phyloP scores from a whole-genome alignment of 2,113 vertebrate genomes.

The Rhea americana region DNA sequence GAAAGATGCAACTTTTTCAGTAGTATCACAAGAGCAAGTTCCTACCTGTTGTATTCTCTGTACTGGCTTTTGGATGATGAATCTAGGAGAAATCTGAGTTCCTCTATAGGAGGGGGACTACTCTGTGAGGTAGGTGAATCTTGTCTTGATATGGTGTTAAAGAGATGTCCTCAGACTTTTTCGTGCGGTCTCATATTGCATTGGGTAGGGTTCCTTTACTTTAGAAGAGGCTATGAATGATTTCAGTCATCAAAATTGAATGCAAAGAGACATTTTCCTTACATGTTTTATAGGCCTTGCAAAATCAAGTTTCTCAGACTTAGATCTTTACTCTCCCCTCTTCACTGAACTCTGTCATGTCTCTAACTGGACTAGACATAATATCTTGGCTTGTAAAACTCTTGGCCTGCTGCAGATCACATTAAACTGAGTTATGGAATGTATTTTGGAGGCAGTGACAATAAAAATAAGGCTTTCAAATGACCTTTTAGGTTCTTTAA shows the following conservation, averaged over 20 bases:
- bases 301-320: conserved; percentile 40
- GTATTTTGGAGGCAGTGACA: conserved; percentile 69
- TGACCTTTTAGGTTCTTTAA: conserved; percentile 67
- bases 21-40: neutral
- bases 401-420: conserved; percentile 59
- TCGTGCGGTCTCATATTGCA: neutral
- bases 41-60: neutral
- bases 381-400: conserved; percentile 65
- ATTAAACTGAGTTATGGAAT: conserved; percentile 73
- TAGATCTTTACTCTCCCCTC: neutral
- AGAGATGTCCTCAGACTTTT: neutral
- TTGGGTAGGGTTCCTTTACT: neutral
- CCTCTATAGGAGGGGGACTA: neutral
- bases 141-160: neutral
- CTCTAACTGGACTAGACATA: conserved; percentile 66
- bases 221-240: neutral
- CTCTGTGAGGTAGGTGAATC: neutral
- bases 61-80: neutral
- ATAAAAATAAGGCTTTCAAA: conserved; percentile 74
- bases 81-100: neutral
- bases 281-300: neutral
- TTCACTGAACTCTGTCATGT: conserved; percentile 31
- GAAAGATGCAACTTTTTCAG: neutral
- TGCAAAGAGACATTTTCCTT: conserved; percentile 1
- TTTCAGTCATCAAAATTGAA: neutral